Evolutionary conservation across 2,113 vertebrate species (phyloP).

Genomic region (Caranx ignobilis): DNA sequence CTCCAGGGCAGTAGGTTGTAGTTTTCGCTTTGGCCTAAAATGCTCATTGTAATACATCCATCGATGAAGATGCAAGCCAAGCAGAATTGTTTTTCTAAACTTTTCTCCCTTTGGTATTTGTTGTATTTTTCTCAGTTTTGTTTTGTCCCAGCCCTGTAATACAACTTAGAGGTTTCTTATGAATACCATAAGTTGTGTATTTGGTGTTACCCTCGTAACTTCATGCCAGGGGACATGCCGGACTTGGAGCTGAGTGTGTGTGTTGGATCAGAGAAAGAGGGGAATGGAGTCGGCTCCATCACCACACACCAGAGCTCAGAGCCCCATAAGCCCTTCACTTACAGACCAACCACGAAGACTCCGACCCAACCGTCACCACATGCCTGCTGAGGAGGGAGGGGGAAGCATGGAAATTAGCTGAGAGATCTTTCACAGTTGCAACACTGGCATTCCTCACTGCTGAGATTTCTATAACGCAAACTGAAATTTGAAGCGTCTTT

Average conservation of each 20-base stretch:
- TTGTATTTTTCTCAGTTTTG: constrained; percentile 33
- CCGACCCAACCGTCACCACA: constrained; percentile 59
- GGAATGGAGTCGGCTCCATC: constrained; percentile 57
- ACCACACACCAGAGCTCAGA: constrained; percentile 58
- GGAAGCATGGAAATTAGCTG: constrained; percentile 65
- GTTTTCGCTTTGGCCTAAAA: constrained; percentile 38
- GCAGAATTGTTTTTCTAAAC: constrained; percentile 38
- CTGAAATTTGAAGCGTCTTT: constrained; percentile 33
- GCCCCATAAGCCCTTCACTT: constrained; percentile 65
- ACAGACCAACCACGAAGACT: constrained; percentile 75
- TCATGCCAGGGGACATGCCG: constrained; percentile 57
- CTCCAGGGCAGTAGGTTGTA: constrained; percentile 20
- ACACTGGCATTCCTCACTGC: constrained; percentile 55
- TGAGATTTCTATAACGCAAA: constrained; percentile 48
- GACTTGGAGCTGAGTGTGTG: constrained; percentile 57
- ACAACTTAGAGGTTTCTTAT: constrained; percentile 50
- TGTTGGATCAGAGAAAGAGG: constrained; percentile 58
- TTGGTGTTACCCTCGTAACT: constrained; percentile 51
- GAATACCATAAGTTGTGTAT: constrained; percentile 62
- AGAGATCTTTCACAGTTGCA: constrained; percentile 62
- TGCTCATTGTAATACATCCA: constrained; percentile 29
- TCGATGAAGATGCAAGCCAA: constrained; percentile 25
- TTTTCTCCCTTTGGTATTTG: constrained; percentile 28
- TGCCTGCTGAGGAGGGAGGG: constrained; percentile 52
- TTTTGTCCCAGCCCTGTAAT: constrained; percentile 46